A percentile compares a stretch with the other conserved stretches of the same genome.
Conservation (phyloP, 1,140 invertebrate genomes). For the Drosophila eugracilis region DNA sequence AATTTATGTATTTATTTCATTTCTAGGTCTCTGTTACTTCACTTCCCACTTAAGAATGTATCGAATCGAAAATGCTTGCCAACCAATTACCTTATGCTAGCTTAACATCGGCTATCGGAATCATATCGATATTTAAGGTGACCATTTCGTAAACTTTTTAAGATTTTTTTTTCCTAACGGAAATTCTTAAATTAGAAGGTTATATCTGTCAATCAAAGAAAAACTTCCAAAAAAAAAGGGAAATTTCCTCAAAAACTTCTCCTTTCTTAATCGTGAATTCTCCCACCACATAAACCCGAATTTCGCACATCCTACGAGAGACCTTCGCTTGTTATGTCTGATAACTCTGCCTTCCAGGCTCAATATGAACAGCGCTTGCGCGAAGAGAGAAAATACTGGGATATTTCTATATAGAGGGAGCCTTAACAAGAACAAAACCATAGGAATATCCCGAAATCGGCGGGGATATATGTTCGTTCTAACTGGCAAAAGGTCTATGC, state of each 20-base stretch:
- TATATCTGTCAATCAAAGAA: too few relatives aligned
- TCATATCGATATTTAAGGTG: too few relatives aligned
- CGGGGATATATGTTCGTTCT: constrained; percentile 19
- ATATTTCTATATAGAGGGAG: constrained; percentile 23
- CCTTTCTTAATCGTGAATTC: not conserved
- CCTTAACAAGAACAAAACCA: not conserved
- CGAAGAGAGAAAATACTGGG: constrained; percentile 45
- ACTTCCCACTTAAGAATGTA: too few relatives aligned
- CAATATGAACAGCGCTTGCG: constrained; percentile 19
- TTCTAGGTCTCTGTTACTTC: too few relatives aligned
- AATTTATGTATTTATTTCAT: too few relatives aligned
- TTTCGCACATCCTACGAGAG: constrained; percentile 1
- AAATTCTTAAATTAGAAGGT: too few relatives aligned
- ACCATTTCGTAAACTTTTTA: too few relatives aligned
- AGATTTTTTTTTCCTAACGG: too few relatives aligned
- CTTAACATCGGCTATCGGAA: too few relatives aligned
- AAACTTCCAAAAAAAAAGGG: constrained; percentile 6
- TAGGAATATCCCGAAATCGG: constrained; percentile 17
- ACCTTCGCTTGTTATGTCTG: constrained; percentile 42
- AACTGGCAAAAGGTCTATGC: constrained; percentile 71
- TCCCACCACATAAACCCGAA: constrained; percentile 19
- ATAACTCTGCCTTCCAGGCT: constrained; percentile 59
- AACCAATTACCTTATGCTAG: too few relatives aligned
- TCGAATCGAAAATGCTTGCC: too few relatives aligned
- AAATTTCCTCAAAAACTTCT: constrained; percentile 5